Percentiles rank a stretch among this genome's conserved stretches.
These are phyloP conservation scores for Aphyosemion australe DNA, from an alignment of 2,113 vertebrate species.

Conservation along the genomic window DNA sequence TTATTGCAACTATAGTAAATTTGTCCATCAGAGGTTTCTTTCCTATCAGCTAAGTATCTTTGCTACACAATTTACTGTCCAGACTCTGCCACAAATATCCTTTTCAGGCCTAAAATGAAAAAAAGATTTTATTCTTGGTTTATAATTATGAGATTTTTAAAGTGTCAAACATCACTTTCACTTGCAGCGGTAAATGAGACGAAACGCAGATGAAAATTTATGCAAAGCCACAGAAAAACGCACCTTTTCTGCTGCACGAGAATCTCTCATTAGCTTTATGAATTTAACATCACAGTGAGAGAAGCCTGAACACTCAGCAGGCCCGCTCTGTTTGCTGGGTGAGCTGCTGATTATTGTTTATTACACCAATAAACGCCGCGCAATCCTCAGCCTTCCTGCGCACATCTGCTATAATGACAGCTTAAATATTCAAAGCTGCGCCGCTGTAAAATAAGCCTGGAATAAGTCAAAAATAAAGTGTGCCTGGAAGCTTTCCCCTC, in stretches of 20 bases:
- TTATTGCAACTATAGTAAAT: slow-evolving; percentile 69
- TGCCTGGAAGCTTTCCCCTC: slow-evolving; percentile 16
- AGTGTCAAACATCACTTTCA: slow-evolving; percentile 40
- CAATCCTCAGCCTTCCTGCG: slow-evolving; percentile 65
- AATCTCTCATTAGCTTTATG: slow-evolving; percentile 56
- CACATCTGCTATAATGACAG: slow-evolving; percentile 75
- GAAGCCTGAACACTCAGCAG: slow-evolving; percentile 33
- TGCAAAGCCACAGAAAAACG: slow-evolving; percentile 39
- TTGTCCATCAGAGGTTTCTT: slow-evolving; percentile 58
- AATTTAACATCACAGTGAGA: slow-evolving; percentile 50
- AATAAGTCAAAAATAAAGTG: slow-evolving; percentile 51
- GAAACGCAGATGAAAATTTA: slow-evolving; percentile 40
- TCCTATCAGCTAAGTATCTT: slow-evolving; percentile 38
- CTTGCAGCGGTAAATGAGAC: slow-evolving; percentile 22
- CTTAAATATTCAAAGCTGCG: slow-evolving; percentile 75
- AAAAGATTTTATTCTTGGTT: too few relatives aligned
- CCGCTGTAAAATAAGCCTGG: slow-evolving; percentile 67
- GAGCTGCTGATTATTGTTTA: slow-evolving; percentile 78
- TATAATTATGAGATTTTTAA: too few relatives aligned
- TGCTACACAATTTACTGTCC: slow-evolving; percentile 20
- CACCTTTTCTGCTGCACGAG: slow-evolving; percentile 27
- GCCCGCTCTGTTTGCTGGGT: slow-evolving; percentile 51
- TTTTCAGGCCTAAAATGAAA: slow-evolving; percentile 7
- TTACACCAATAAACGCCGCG: slow-evolving; percentile 74
- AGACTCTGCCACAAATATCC: slow-evolving; percentile 10